Evolutionary conservation across 2,888 invertebrate genomes (phyloP).

Genomic region (Pantelozetes paolii): DNA sequence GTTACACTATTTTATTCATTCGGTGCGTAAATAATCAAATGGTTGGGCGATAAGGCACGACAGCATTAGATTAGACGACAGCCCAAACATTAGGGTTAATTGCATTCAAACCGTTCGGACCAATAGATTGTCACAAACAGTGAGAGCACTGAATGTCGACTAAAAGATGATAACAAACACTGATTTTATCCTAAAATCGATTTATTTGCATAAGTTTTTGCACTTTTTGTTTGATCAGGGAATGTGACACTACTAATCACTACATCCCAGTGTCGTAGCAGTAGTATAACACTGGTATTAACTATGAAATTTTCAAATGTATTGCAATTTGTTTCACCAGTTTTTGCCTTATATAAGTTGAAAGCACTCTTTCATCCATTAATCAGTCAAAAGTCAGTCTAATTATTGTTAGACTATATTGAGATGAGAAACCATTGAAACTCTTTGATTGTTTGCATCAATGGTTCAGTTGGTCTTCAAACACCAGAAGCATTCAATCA

Average conservation of each 20-base stretch:
- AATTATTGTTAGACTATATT: constrained; percentile 10
- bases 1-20: constrained; percentile 32
- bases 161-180: background rate
- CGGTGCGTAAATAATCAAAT: constrained; percentile 21
- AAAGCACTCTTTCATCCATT: background rate
- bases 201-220: constrained; percentile 34
- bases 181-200: background rate
- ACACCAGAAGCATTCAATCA: background rate
- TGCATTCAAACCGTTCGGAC: constrained; percentile 14
- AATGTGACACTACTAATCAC: background rate
- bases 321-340: background rate
- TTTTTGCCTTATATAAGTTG: background rate
- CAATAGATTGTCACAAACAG: background rate
- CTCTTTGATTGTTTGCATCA: background rate
- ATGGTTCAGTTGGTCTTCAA: background rate
- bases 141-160: background rate
- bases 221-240: background rate
- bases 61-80: constrained; percentile 15
- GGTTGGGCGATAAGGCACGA: constrained; percentile 30
- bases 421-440: background rate
- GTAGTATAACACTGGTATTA: background rate
- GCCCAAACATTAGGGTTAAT: constrained; percentile 32
- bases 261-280: background rate
- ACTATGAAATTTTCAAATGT: background rate
- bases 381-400: background rate